Evolutionary conservation across 2,113 vertebrate genomes (phyloP).

Genomic region (Sinocyclocheilus rhinocerous): DNA sequence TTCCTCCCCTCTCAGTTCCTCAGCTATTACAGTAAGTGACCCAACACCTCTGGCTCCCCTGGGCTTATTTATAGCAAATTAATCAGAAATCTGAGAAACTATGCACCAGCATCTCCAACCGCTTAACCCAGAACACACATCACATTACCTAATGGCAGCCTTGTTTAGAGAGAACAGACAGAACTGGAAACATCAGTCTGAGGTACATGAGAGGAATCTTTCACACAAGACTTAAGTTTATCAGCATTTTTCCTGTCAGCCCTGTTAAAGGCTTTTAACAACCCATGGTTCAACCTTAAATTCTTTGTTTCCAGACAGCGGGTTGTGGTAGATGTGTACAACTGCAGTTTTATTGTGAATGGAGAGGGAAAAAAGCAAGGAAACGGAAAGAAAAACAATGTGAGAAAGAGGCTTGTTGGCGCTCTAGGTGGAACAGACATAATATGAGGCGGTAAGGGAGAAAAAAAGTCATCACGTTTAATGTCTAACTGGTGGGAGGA

Average conservation of each 20-base stretch:
- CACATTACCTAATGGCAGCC: background rate
- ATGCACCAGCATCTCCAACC: slow-evolving; percentile 37
- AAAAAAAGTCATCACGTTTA: slow-evolving; percentile 49
- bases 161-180: slow-evolving; percentile 4
- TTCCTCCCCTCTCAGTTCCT: slow-evolving; percentile 50
- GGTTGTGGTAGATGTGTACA: slow-evolving; percentile 49
- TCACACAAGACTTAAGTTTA: slow-evolving; percentile 35
- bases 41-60: slow-evolving; percentile 70
- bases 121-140: slow-evolving; percentile 38
- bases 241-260: slow-evolving; percentile 42
- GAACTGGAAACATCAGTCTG: slow-evolving; percentile 18
- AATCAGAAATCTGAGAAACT: slow-evolving; percentile 60
- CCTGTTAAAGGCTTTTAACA: slow-evolving; percentile 49
- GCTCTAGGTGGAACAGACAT: slow-evolving; percentile 29
- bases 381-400: slow-evolving; percentile 48
- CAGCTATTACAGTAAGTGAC: slow-evolving; percentile 71
- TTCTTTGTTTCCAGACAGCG: slow-evolving; percentile 37
- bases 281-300: slow-evolving; percentile 33
- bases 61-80: slow-evolving; percentile 64
- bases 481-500: slow-evolving; percentile 53
- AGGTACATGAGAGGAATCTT: slow-evolving; percentile 18
- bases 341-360: slow-evolving; percentile 50
- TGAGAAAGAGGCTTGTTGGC: slow-evolving; percentile 31
- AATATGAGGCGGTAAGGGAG: slow-evolving; percentile 8
- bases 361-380: slow-evolving; percentile 32